Percentiles rank a stretch among this genome's conserved stretches.
phyloP scores from a whole-genome alignment of 2,113 vertebrate genomes.

The Hucho hucho region DNA sequence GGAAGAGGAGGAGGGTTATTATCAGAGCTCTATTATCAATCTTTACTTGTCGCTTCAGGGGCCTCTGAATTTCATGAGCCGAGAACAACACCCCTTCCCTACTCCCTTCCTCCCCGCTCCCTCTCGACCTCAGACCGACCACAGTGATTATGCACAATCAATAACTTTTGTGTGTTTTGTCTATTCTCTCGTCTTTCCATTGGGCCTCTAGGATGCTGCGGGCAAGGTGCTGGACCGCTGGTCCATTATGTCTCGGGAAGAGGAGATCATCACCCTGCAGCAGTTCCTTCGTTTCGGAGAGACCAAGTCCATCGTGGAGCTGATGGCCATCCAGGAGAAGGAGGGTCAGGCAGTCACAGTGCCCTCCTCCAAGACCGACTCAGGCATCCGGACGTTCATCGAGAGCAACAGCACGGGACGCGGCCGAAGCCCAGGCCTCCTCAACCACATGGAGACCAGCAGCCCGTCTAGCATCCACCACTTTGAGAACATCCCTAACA shows the following conservation, averaged over 20 bases:
- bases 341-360: conserved; percentile 98
- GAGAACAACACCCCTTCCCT: conserved; percentile 65
- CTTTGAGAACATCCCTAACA: conserved; percentile 99
- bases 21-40: conserved; percentile 35
- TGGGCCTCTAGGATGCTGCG: conserved; percentile 94
- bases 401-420: conserved; percentile 92
- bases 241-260: conserved; percentile 99
- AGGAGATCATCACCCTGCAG: conserved; percentile 99
- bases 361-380: conserved; percentile 95
- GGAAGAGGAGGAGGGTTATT: conserved; percentile 18
- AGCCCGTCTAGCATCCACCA: conserved; percentile 99
- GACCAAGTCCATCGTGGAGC: conserved; percentile 99
- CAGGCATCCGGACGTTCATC: conserved; percentile 98
- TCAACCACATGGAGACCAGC: conserved; percentile 93
- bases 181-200: conserved; percentile 82
- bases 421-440: conserved; percentile 92
- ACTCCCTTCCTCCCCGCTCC: conserved; percentile 55
- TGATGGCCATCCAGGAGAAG: conserved; percentile 99
- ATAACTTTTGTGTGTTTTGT: conserved; percentile 84
- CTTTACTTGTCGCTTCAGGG: conserved; percentile 71
- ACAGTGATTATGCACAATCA: conserved; percentile 87
- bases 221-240: conserved; percentile 99
- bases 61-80: conserved; percentile 72
- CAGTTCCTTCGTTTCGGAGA: conserved; percentile 99
- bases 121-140: conserved; percentile 41